Evolutionary conservation across 2,797 vertebrate species (phyloP).

Genomic region (Ciconia nigra): DNA sequence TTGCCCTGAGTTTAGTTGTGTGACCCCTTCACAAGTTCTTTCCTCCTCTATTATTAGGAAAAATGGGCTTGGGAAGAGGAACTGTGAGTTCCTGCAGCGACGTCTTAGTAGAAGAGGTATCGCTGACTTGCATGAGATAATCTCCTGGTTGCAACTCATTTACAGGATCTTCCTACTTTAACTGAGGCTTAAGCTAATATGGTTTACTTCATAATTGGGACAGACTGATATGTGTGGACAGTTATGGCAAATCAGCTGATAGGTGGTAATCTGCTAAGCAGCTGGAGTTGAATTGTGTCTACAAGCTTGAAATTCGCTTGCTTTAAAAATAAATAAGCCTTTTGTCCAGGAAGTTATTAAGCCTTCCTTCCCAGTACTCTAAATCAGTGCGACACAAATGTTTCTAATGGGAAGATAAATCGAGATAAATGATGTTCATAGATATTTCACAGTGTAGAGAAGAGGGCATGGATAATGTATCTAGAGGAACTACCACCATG

Average conservation of each 20-base stretch:
- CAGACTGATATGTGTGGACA: slow-evolving; percentile 36
- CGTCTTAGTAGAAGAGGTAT: background rate
- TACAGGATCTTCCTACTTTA: slow-evolving; percentile 29
- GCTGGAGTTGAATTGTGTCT: slow-evolving; percentile 54
- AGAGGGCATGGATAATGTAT: background rate
- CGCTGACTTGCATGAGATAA: background rate
- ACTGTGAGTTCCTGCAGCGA: background rate
- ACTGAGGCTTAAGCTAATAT: slow-evolving; percentile 18
- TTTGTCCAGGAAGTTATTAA: slow-evolving; percentile 31
- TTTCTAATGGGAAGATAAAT: slow-evolving; percentile 20
- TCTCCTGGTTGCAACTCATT: slow-evolving; percentile 10
- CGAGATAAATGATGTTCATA: background rate
- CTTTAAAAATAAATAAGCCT: slow-evolving; percentile 53
- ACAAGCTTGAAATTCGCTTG: slow-evolving; percentile 14
- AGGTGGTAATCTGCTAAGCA: slow-evolving; percentile 53
- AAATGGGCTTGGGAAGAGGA: background rate
- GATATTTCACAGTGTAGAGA: background rate
- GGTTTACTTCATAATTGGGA: slow-evolving; percentile 41
- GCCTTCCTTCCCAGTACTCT: background rate
- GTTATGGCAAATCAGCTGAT: slow-evolving; percentile 31
- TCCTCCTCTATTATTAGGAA: background rate
- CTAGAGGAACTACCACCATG: background rate
- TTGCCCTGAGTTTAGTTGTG: background rate
- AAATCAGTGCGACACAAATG: background rate
- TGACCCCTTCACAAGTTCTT: background rate